These are phyloP conservation scores for Bombyx mori DNA, from an alignment of 1,140 invertebrate species.

Conservation along the genomic window ASM3026992v2 NC_085112.1:4983001-4983500, in stretches of 20 bases:
- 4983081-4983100: conserved; percentile 26
- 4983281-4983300: conserved; percentile 48
- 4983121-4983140: conserved; percentile 60
- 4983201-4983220: conserved; percentile 12
- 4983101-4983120: conserved; percentile 33
- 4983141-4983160: conserved; percentile 58
- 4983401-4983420: no score
- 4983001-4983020: conserved; percentile 13
- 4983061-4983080: conserved; percentile 22
- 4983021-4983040: conserved; percentile 17
- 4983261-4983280: conserved; percentile 50
- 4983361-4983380: no score
- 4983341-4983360: conserved; percentile 13
- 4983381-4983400: no score
- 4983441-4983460: no score
- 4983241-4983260: conserved; percentile 49
- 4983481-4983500: no score
- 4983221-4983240: conserved; percentile 44
- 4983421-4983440: no score
- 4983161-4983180: conserved; percentile 33
- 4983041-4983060: conserved; percentile 23
- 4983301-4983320: conserved; percentile 64
- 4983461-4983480: no score
- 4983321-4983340: conserved; percentile 69
- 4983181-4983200: conserved; percentile 37